Conservation (phyloP, 2,113 vertebrate species). For the Corythornis vintsioides region DNA sequence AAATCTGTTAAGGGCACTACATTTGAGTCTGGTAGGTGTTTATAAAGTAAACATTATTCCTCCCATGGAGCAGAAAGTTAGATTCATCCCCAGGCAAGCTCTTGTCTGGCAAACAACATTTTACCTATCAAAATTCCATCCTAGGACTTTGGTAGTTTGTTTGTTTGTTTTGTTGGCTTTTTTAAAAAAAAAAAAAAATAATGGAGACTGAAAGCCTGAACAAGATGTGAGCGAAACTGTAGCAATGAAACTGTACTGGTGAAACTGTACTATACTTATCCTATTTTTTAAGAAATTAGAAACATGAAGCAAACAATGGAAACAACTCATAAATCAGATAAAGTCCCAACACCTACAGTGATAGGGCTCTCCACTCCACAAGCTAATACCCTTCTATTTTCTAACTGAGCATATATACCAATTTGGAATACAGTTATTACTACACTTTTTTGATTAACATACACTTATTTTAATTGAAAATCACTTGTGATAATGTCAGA, state of each 20-base stretch:
- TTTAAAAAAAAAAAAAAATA: background rate
- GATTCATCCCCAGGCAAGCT: constrained; percentile 32
- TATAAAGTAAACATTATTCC: constrained; percentile 47
- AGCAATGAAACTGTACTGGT: background rate
- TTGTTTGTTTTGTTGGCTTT: background rate
- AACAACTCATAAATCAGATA: background rate
- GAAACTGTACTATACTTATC: background rate
- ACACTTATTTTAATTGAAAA: background rate
- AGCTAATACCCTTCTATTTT: background rate
- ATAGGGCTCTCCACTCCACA: background rate
- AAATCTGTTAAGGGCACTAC: background rate
- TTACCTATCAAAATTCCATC: constrained; percentile 54
- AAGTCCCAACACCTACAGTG: background rate
- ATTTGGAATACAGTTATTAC: background rate
- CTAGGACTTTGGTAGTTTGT: background rate
- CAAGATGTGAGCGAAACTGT: background rate
- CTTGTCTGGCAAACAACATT: constrained; percentile 43
- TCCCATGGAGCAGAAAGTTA: constrained; percentile 32
- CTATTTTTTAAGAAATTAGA: background rate
- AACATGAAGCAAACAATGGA: background rate
- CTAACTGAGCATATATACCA: background rate
- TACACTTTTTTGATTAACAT: background rate
- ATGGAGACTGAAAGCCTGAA: background rate
- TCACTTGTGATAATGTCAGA: background rate
- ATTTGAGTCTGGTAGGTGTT: constrained; percentile 46